Evolutionary conservation across 2,797 vertebrate species (phyloP).

Genomic region (Fistularia commersonii): DNA sequence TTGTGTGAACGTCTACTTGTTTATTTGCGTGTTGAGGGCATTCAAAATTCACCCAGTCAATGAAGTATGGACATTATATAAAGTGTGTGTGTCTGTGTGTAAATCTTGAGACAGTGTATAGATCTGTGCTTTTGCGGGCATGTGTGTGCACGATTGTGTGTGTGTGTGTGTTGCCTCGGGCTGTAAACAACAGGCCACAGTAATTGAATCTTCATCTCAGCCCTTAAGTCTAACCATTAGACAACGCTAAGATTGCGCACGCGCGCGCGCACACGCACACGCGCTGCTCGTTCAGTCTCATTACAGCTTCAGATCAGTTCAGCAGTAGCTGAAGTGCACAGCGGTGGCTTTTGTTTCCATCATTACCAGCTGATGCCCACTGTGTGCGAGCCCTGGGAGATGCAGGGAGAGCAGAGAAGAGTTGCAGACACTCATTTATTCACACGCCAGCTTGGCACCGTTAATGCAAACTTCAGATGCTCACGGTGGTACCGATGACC

Average conservation of each 20-base stretch:
- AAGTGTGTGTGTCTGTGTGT: conserved; percentile 45
- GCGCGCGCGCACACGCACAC: conserved; percentile 25
- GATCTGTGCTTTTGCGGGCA: conserved; percentile 31
- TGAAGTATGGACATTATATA: conserved; percentile 64
- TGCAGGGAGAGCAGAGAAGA: neutral
- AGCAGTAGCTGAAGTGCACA: conserved; percentile 62
- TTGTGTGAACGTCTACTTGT: conserved; percentile 43
- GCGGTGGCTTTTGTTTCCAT: conserved; percentile 66
- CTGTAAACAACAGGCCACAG: conserved; percentile 75
- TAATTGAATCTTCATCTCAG: conserved; percentile 78
- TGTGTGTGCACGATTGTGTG: conserved; percentile 32
- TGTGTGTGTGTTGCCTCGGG: conserved; percentile 60
- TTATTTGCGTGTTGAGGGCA: conserved; percentile 52
- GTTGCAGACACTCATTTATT: too few relatives aligned
- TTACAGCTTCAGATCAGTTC: conserved; percentile 59
- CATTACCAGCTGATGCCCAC: conserved; percentile 57
- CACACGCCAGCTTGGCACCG: too few relatives aligned
- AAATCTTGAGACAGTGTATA: conserved; percentile 61
- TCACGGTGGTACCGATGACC: too few relatives aligned
- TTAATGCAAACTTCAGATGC: too few relatives aligned
- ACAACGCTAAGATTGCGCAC: conserved; percentile 41
- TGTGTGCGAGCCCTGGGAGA: conserved; percentile 43
- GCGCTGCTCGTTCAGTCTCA: conserved; percentile 60
- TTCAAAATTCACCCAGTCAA: conserved; percentile 62
- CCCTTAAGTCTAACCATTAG: conserved; percentile 71